These are phyloP conservation scores for Metalampra italica DNA, from an alignment of 2,888 invertebrate genomes.

Conservation along the genomic window DNA sequence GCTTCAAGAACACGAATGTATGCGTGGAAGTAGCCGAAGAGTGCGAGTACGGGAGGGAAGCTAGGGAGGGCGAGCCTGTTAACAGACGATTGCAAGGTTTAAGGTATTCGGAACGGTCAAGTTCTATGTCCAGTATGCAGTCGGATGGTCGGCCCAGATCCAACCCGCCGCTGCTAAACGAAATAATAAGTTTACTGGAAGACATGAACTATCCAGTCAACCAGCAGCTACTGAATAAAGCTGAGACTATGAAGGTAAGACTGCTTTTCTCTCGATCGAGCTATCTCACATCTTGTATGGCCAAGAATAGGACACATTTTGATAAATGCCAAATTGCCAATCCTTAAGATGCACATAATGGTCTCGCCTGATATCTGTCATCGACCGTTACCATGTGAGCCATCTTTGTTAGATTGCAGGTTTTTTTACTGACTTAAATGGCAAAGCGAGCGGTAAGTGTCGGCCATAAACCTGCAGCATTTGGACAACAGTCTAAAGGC, in stretches of 20 bases:
- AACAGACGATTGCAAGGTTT: constrained; percentile 40
- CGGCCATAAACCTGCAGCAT: no score
- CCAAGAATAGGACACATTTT: no score
- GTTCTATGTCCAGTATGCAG: constrained; percentile 51
- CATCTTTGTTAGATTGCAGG: no score
- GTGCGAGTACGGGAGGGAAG: constrained; percentile 60
- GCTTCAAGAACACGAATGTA: constrained; percentile 59
- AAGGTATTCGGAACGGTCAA: constrained; percentile 45
- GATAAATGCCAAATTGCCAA: no score
- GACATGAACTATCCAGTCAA: constrained; percentile 77
- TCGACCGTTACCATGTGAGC: no score
- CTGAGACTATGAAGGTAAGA: constrained; percentile 63
- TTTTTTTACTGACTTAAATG: no score
- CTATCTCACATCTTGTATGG: no score
- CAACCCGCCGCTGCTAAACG: constrained; percentile 83
- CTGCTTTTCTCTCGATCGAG: background rate
- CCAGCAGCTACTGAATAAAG: constrained; percentile 64
- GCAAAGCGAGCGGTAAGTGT: no score
- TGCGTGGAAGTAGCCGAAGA: constrained; percentile 56
- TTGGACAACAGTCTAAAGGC: no score
- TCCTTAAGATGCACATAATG: no score
- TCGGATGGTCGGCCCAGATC: constrained; percentile 74
- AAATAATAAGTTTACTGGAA: constrained; percentile 84
- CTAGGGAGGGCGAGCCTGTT: constrained; percentile 41
- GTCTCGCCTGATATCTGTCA: no score